Evolutionary conservation across 37 sponge, comb jelly and placozoan genomes (phyloP), one percentile per base, ranked within the genome.

Genomic region (Eunapius fragilis): DNA sequence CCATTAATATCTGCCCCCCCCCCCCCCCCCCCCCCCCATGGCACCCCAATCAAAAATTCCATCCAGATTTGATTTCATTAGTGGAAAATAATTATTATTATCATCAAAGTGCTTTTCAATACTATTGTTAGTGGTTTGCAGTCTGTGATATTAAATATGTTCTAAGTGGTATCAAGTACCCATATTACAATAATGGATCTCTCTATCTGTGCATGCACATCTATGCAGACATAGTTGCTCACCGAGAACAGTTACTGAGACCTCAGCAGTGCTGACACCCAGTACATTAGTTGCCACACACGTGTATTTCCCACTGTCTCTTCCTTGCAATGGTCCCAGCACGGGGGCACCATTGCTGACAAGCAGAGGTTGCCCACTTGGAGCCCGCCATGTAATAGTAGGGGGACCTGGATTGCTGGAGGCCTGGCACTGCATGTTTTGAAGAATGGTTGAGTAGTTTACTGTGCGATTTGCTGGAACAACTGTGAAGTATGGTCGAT

Each of bases 221-320:
- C 12, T n/a, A n/a, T n/a, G n/a, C n/a, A n/a, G n/a, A n/a, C n/a
- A n/a, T n/a, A n/a, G n/a, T n/a, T n/a, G 76, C 77, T 88, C 27
- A 88, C 93, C 82, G 28, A 71, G 38, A 3, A 92, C 88, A 79
- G 68, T 82, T 37, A 92, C 76, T 0, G 49, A 68, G 24, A 67
- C 85, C 7, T 67, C n/a, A 12, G 82, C 86, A 25, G 69, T 68
- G 19, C 0, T 32, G 14, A 83, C 28, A 11, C 86, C 89, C 30
- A 81, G 4, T 3, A 25, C 30, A 82, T 92, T 92, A 25, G 68
- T 70, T 25, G 86, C 93, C 13, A 31, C 68, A 41, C 93, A 92
- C 32, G 33, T 69, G 69, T 92, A 92, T 33, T 14, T 49, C 36
- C 93, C 93, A 38, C 68, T 47, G 71, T 88, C 86, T 41, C 7